phyloP scores from a whole-genome alignment of 2,113 vertebrate genomes.

The Epinephelus cyanopodus region DNA sequence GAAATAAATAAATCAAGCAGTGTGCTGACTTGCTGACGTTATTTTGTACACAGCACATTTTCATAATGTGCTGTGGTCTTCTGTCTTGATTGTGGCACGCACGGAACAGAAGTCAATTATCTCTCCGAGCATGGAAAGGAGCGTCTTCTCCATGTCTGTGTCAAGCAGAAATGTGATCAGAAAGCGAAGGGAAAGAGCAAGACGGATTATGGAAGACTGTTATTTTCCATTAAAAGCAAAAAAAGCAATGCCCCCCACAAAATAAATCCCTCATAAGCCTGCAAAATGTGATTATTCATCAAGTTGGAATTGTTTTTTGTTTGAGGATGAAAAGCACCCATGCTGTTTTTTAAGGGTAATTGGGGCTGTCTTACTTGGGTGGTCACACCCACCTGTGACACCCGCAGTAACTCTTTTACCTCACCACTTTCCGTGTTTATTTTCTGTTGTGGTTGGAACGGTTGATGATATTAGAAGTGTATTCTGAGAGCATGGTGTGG shows the following conservation, averaged over 20 bases:
- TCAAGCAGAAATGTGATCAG: conserved; percentile 44
- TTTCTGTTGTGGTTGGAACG: conserved; percentile 11
- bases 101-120: conserved; percentile 76
- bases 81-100: conserved; percentile 82
- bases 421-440: conserved; percentile 35
- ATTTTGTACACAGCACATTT: conserved; percentile 82
- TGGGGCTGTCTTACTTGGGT: conserved; percentile 33
- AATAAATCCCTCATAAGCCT: conserved; percentile 13
- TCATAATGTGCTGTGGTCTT: conserved; percentile 78
- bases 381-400: conserved; percentile 42
- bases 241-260: conserved; percentile 8
- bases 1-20: conserved; percentile 80
- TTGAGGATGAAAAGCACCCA: conserved; percentile 13
- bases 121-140: conserved; percentile 67
- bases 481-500: neutral
- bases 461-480: conserved; percentile 1
- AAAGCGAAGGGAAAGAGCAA: conserved; percentile 20
- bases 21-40: conserved; percentile 73
- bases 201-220: conserved; percentile 26
- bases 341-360: conserved; percentile 27
- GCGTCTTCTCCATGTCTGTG: conserved; percentile 60
- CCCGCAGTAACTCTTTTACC: neutral
- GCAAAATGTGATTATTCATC: conserved; percentile 52
- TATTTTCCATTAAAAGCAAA: conserved; percentile 35
- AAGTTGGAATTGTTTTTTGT: conserved; percentile 29